These are phyloP conservation scores for Gandaritis pyraliata DNA, from an alignment of 2,888 invertebrate species.

Conservation along the genomic window DNA sequence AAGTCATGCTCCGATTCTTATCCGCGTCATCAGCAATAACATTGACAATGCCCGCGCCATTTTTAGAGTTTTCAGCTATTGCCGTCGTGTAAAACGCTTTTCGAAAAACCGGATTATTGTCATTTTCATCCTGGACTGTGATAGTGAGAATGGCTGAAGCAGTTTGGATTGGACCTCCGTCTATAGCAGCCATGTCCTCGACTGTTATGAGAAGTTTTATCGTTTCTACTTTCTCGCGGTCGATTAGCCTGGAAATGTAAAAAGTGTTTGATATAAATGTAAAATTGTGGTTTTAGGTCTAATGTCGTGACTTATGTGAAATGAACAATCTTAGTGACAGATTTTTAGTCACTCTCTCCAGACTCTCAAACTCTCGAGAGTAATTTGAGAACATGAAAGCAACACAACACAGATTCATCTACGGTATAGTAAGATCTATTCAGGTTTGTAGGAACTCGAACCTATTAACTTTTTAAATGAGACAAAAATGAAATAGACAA, in stretches of 20 bases:
- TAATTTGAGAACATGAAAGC: no score
- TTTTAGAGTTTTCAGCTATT: constrained; percentile 94
- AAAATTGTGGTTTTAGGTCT: no score
- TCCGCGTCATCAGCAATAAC: constrained; percentile 94
- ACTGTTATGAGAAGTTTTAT: constrained; percentile 91
- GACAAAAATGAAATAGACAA: no score
- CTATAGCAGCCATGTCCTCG: constrained; percentile 92
- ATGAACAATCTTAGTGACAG: no score
- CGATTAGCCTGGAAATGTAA: constrained; percentile 84
- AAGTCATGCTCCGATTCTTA: constrained; percentile 92
- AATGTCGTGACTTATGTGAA: no score
- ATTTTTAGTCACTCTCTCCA: no score
- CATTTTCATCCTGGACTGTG: constrained; percentile 93
- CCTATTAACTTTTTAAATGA: no score
- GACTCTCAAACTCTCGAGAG: no score
- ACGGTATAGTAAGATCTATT: no score
- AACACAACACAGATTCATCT: no score
- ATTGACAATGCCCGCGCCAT: constrained; percentile 90
- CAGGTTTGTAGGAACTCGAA: no score
- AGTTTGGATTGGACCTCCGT: constrained; percentile 87
- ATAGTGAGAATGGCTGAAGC: constrained; percentile 90
- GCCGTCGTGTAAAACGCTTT: constrained; percentile 91
- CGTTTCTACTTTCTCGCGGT: constrained; percentile 92
- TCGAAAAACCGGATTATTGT: constrained; percentile 94
- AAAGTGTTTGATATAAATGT: no score